phyloP scores from a whole-genome alignment of 1,140 invertebrate genomes.

The Odontomachus brunneus region DNA sequence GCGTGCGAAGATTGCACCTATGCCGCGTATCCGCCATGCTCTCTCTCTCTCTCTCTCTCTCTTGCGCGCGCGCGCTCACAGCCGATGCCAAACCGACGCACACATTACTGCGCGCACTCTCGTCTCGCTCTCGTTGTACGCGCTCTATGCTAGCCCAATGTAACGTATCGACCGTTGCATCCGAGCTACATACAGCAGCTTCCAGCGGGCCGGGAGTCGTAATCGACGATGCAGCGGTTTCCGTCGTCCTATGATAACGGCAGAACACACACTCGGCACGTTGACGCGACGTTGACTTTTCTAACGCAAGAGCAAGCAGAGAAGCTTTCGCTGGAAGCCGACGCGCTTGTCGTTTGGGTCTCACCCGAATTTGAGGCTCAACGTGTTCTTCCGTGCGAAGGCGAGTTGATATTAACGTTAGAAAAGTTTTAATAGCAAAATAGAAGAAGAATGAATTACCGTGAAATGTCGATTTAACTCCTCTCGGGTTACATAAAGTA shows the following conservation, averaged over 20 bases:
- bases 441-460: too few species aligned
- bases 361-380: too few species aligned
- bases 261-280: neutral
- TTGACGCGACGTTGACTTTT: slow-evolving; percentile 16
- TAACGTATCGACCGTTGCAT: slow-evolving; percentile 57
- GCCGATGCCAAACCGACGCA: slow-evolving; percentile 63
- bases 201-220: slow-evolving; percentile 9
- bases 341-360: too few species aligned
- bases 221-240: neutral
- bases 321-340: neutral
- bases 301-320: neutral
- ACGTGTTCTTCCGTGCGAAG: too few species aligned
- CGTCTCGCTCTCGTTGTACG: neutral
- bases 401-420: too few species aligned
- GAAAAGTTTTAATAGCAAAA: too few species aligned
- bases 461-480: too few species aligned
- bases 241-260: neutral
- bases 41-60: neutral
- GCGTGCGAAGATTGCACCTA: slow-evolving; percentile 83
- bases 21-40: slow-evolving; percentile 66
- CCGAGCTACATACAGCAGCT: neutral
- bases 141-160: slow-evolving; percentile 46
- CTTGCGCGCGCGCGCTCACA: too few species aligned
- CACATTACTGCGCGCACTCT: slow-evolving; percentile 62
- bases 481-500: too few species aligned